These are phyloP conservation scores for Sinonovacula constricta DNA, from an alignment of 1,140 invertebrate genomes.

Conservation along the genomic window DNA sequence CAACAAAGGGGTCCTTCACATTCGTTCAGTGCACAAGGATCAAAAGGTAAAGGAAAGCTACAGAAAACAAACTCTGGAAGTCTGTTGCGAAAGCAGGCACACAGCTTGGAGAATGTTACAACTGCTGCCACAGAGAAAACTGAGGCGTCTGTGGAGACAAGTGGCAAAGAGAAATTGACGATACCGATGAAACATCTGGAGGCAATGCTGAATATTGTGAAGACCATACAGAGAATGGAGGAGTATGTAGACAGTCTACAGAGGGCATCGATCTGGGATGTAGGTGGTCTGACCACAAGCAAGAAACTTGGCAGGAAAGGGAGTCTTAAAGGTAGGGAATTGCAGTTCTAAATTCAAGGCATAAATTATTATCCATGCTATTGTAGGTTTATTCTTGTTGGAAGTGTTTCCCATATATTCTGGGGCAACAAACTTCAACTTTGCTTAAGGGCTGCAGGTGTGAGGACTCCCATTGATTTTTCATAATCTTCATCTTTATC, in stretches of 20 bases:
- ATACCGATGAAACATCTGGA: conserved; percentile 57
- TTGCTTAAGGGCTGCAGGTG: too few species aligned
- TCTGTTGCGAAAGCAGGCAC: conserved; percentile 41
- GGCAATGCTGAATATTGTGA: conserved; percentile 67
- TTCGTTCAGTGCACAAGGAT: conserved; percentile 31
- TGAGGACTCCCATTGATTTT: too few species aligned
- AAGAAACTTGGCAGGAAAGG: conserved; percentile 69
- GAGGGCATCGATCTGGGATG: conserved; percentile 67
- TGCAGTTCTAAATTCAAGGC: too few species aligned
- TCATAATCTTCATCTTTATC: too few species aligned
- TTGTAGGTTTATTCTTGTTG: too few species aligned
- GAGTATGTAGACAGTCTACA: conserved; percentile 69
- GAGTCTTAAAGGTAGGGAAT: conserved; percentile 70
- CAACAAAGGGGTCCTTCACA: conserved; percentile 53
- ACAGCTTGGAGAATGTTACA: conserved; percentile 59
- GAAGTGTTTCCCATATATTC: too few species aligned
- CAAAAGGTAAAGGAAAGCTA: conserved; percentile 15
- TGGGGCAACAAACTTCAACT: too few species aligned
- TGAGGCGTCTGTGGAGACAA: background rate
- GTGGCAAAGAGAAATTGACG: background rate
- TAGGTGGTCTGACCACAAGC: conserved; percentile 64
- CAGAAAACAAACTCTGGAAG: conserved; percentile 41
- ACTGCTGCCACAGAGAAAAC: background rate
- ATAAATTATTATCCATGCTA: too few species aligned
- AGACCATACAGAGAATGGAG: conserved; percentile 68